Conservation (phyloP, 1,140 invertebrate genomes). For the Ips nitidus region DNA sequence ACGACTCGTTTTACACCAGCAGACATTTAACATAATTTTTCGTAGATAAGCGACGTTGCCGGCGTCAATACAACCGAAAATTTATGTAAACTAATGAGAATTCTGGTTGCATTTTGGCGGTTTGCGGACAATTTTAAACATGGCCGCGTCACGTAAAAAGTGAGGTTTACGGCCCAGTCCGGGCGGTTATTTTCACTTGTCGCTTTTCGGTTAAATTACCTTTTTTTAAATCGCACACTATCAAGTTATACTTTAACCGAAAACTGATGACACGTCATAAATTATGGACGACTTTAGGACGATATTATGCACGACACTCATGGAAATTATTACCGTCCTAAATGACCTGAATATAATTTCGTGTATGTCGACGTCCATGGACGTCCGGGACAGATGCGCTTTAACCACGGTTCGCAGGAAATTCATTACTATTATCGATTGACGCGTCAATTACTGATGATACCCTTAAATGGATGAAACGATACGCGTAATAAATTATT, state of each 20-base stretch:
- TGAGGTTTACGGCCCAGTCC: not conserved
- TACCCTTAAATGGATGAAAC: slow-evolving; percentile 9
- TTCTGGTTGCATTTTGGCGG: not conserved
- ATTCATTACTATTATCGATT: slow-evolving; percentile 16
- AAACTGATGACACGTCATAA: not conserved
- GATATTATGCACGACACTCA: not conserved
- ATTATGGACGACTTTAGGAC: not conserved
- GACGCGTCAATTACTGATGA: slow-evolving; percentile 16
- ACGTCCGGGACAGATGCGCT: slow-evolving; percentile 11
- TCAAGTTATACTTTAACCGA: not conserved
- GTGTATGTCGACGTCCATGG: slow-evolving; percentile 7
- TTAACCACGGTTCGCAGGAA: slow-evolving; percentile 10
- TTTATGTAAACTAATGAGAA: slow-evolving; percentile 7
- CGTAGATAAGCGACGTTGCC: not conserved
- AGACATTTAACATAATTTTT: not conserved
- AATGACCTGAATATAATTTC: slow-evolving; percentile 19
- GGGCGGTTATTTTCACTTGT: not conserved
- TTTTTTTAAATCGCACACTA: not conserved
- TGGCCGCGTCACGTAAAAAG: not conserved
- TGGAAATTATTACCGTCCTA: slow-evolving; percentile 5
- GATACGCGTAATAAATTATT: not conserved
- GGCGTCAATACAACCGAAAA: not conserved
- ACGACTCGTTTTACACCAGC: too few relatives aligned
- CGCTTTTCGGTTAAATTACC: not conserved
- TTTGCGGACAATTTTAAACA: not conserved